Evolutionary conservation across 2,888 invertebrate species (phyloP).

Genomic region (Heteromurus nitidus): DNA sequence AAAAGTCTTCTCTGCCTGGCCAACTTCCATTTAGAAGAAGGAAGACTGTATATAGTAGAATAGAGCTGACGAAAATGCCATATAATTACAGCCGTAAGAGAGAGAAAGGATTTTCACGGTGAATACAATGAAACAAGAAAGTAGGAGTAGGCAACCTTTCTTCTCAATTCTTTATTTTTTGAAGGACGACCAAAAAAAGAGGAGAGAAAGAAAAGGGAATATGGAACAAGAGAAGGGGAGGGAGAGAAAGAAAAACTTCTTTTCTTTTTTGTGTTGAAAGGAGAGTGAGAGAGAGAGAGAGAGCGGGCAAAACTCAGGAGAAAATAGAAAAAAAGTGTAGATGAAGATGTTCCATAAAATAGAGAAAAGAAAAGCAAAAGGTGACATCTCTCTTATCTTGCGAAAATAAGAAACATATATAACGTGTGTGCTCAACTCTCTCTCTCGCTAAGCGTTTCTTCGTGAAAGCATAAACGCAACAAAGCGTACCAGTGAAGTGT

Average conservation of each 20-base stretch:
- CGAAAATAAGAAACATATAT: not conserved
- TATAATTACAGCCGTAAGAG: not conserved
- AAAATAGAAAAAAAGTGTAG: conserved; percentile 19
- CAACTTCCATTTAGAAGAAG: too few species aligned
- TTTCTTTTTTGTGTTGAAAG: too few species aligned
- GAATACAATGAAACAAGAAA: not conserved
- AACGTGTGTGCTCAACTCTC: too few species aligned
- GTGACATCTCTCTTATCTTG: conserved; percentile 31
- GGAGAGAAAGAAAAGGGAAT: not conserved
- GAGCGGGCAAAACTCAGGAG: not conserved
- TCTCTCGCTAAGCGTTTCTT: not conserved
- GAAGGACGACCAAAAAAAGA: not conserved
- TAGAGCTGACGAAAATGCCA: too few species aligned
- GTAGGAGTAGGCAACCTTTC: not conserved
- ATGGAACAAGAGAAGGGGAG: not conserved
- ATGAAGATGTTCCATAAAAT: conserved; percentile 37
- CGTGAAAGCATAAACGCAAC: not conserved
- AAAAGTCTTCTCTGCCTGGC: too few species aligned
- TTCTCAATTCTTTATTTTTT: not conserved
- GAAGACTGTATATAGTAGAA: too few species aligned
- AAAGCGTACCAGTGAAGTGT: not conserved
- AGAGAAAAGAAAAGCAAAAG: conserved; percentile 8
- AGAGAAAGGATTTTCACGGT: not conserved
- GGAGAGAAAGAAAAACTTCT: too few species aligned
- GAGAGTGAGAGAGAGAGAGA: not conserved